These are phyloP conservation scores for Megathymus violae DNA, from an alignment of 1,140 invertebrate genomes.

Conservation along the genomic window DNA sequence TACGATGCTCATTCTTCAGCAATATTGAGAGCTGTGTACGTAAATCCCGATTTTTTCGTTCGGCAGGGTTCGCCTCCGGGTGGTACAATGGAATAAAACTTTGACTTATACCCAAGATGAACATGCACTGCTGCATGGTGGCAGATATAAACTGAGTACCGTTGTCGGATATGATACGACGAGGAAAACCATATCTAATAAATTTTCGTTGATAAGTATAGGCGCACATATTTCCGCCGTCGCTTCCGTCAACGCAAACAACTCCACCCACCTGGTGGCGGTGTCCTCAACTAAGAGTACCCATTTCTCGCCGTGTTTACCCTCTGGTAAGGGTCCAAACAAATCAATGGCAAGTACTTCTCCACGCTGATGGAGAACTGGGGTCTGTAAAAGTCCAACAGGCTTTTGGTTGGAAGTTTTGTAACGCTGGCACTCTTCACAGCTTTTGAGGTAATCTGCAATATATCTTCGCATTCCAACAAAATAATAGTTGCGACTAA, in stretches of 20 bases:
- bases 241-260: constrained; percentile 44
- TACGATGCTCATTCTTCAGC: constrained; percentile 36
- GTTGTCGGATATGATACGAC: constrained; percentile 44
- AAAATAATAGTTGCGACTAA: too few relatives aligned
- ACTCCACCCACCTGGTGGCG: constrained; percentile 43
- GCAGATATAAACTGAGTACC: constrained; percentile 47
- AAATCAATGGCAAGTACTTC: too few relatives aligned
- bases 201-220: constrained; percentile 44
- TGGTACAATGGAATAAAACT: constrained; percentile 40
- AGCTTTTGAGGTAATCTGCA: too few relatives aligned
- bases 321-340: too few relatives aligned
- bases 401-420: too few relatives aligned
- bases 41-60: constrained; percentile 45
- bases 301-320: too few relatives aligned
- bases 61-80: constrained; percentile 40
- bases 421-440: too few relatives aligned
- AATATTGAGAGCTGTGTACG: constrained; percentile 35
- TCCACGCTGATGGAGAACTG: too few relatives aligned
- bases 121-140: constrained; percentile 43
- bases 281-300: too few relatives aligned
- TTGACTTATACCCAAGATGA: constrained; percentile 46
- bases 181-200: constrained; percentile 38
- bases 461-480: too few relatives aligned
- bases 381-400: too few relatives aligned
- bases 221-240: constrained; percentile 40